Base-by-base conservation (phyloP, 2,113 vertebrate genomes). In the Dolichallabes microphthalmus region DNA sequence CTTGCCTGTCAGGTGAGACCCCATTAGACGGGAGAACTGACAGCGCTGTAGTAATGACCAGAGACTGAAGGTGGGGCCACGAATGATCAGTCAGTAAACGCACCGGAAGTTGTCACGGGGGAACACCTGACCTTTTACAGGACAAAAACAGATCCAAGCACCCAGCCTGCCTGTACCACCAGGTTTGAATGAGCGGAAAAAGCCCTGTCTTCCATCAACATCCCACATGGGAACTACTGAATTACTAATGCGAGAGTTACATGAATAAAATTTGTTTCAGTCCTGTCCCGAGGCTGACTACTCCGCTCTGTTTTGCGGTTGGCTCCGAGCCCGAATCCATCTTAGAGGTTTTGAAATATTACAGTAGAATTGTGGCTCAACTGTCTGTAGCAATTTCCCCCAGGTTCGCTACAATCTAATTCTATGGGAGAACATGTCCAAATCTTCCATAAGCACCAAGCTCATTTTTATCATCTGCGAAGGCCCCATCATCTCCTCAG, bases 351-450 rank as follows among this genome's bases (percentile, higher is more conserved):
- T 86, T 80, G 86, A 90, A 64, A 92, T 91, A 93, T 94, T 93
- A 93, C 86, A 91, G 90, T 60, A 73, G 87, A 90, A 88, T 83
- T 88, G 92, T 90, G 89, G 91, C 90, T 92, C 88, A 91, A 92
- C 92, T 93, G 92, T 92, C 91, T 79, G 88, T 90, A 91, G 87
- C 90, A 89, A 93, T 93, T 93, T 93, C 92, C 92, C 92, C 90
- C 89, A 87, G 88, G 89, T 90, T 90, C 60, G 58, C 82, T 39
- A 90, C 88, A 82, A 87, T 89, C 85, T 90, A 88, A 90, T 92
- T 89, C 88, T 83, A 89, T 85, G 1, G 45, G 88, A 92, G 93
- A 89, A 88, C 53, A 82, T 89, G 74, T 80, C 60, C 80, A 82
- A 82, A 86, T 89, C 86, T 81, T 92, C 89, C 85, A 80, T 89